Base-by-base conservation (phyloP, 1,140 invertebrate species). In the Philopotamus ludificatus region DNA sequence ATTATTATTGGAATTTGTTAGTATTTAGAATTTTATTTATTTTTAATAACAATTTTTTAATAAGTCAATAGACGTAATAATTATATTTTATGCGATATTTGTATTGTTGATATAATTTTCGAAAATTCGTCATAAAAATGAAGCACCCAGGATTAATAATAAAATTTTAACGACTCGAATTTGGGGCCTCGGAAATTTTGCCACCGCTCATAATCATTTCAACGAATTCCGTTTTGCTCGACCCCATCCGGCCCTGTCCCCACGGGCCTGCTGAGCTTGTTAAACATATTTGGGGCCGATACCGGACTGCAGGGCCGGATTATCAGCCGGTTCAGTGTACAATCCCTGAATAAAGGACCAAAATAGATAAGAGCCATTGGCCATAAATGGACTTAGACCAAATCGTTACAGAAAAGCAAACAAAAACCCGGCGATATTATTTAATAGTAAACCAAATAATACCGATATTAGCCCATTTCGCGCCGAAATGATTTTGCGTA, bases 351-450 rank as follows among this genome's bases (percentile, higher is more conserved):
- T 57, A 57, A 57, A 10, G 53, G 45, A 3, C 28, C 10, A 18
- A 39, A 57, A 57, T 57, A 57, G 53, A 57, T 57, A 57, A 57
- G 53, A 16, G 49, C 22, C 10, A 15, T 7, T 8, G 49, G 18
- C 22, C 16, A 21, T 51, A 51, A 51, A 51, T 23, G 49, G 49
- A 20, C 12, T 51, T 51, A 51, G 49, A 23, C 53, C 53, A 26
- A 57, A 57, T 57, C 53, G 53, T 57, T 57, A 57, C 53, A 25
- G n/a, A n/a, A n/a, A n/a, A n/a, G n/a, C n/a, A n/a, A n/a, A n/a
- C n/a, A n/a, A n/a, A n/a, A n/a, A n/a, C n/a, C n/a, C n/a, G n/a
- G n/a, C 10, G n/a, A 25, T 34, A 57, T 57, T 57, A 57, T 25
- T 25, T 57, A 57, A 57, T 12, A 41, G 26, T 34, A 39, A 39